Base-by-base conservation (phyloP, 2,888 invertebrate genomes). In the Ryuthela nishihirai region DNA sequence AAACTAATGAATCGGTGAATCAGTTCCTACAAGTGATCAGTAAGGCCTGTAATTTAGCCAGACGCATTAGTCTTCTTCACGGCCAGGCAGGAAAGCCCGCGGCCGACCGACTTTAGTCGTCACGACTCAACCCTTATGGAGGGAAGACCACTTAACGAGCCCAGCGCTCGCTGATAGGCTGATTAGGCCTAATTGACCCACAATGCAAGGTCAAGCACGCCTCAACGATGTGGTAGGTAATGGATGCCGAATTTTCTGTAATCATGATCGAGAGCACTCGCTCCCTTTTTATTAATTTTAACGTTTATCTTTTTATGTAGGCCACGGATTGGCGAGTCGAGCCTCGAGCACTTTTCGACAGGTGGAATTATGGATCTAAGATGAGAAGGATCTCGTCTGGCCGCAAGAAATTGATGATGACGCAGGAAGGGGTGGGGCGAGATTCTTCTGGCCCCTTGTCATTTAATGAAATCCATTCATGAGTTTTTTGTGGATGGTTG, bases 1-100 rank as follows among this genome's bases (percentile, higher is more conserved):
- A 55, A 55, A 55, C 55, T 58, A 58, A 58, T 58, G 56, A 58
- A 58, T 58, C 52, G 56, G 56, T 40, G 46, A 58, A 58, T 58
- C 44, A 58, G 46, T 55, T 52, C 45, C 38, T 52, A 58, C 56
- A 42, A n/a, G 42, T 44, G 50, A 58, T 55, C 39, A 34, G 48
- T 48, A 48, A 39, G 46, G 36, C 20, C 56, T 58, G 50, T 58
- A 58, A 58, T 58, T 58, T n/a, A n/a, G 9, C 12, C 49, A 40
- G 55, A 55, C 49, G 49, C 55, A 55, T 55, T 55, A 55, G 55
- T 55, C 55, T 55, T 55, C 55, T 49, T 55, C 55, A 55, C 10
- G 20, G 5, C 24, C 25, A 36, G 24, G 36, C 23, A 45, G 36
- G n/a, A n/a, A n/a, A n/a, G n/a, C 20, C 29, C 34, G n/a, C 12